phyloP scores from a whole-genome alignment of 2,797 vertebrate species.

The Nasua narica region DNA sequence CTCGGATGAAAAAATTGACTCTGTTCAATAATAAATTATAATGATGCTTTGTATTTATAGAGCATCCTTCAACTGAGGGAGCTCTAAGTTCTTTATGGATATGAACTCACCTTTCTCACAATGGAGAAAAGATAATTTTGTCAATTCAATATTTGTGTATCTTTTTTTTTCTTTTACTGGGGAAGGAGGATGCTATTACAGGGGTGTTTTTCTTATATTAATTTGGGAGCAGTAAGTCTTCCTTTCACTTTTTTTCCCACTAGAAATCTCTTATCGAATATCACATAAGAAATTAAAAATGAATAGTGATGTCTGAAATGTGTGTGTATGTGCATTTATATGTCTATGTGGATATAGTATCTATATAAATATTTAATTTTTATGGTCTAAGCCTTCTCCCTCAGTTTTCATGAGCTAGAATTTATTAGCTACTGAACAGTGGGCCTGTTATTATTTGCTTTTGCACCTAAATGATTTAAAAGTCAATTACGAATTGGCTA shows the following conservation, averaged over 20 bases:
- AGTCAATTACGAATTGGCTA: conserved; percentile 66
- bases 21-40: conserved; percentile 47
- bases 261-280: conserved; percentile 34
- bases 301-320: not conserved
- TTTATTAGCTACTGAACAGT: conserved; percentile 63
- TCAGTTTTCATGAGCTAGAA: conserved; percentile 65
- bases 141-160: conserved; percentile 11
- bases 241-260: not conserved
- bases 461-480: conserved; percentile 74
- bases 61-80: not conserved
- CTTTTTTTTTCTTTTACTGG: not conserved
- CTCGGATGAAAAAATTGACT: conserved; percentile 43
- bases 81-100: conserved; percentile 1
- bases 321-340: conserved; percentile 23
- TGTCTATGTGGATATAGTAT: not conserved
- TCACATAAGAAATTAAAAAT: conserved; percentile 60
- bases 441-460: conserved; percentile 67
- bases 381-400: conserved; percentile 54
- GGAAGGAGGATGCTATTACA: not conserved
- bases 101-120: not conserved
- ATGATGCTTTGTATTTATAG: conserved; percentile 35
- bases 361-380: conserved; percentile 78
- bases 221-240: conserved; percentile 48
- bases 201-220: conserved; percentile 36
- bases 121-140: conserved; percentile 29